A percentile compares a stretch with the other conserved stretches of the same genome.
These are phyloP conservation scores for Threskiornis aethiopicus DNA, from an alignment of 2,797 vertebrate species.

Conservation along the genomic window DNA sequence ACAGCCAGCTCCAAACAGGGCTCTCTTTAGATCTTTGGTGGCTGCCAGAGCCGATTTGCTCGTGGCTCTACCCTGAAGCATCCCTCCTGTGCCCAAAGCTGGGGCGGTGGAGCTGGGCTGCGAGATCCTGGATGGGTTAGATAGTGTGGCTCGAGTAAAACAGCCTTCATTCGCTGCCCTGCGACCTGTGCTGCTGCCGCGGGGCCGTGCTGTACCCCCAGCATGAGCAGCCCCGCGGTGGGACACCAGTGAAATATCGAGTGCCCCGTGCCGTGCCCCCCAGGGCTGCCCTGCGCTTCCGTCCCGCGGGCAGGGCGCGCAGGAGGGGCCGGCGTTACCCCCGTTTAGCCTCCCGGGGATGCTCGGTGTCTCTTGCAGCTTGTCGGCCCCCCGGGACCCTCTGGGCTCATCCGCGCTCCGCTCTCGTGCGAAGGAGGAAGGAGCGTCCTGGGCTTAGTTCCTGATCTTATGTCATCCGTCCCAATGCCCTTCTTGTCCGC, in stretches of 20 bases:
- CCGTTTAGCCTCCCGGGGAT: fast-evolving
- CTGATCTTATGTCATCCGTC: neutral
- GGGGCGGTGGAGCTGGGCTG: neutral
- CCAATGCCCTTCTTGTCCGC: neutral
- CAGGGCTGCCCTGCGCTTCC: neutral
- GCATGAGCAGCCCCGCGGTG: neutral
- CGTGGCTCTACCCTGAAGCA: neutral
- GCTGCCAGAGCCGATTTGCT: neutral
- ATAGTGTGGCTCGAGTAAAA: neutral
- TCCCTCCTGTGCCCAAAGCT: neutral
- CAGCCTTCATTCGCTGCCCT: neutral
- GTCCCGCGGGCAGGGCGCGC: fast-evolving
- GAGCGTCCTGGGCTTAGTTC: neutral
- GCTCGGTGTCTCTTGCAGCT: neutral
- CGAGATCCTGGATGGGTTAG: neutral
- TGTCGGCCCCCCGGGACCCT: neutral
- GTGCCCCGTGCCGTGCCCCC: neutral
- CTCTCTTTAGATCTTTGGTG: neutral
- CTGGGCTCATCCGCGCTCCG: neutral
- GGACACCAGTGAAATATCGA: neutral
- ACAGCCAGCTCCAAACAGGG: neutral
- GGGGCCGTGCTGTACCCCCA: neutral
- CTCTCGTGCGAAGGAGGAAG: neutral
- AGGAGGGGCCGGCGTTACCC: neutral
- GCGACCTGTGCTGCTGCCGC: neutral